Evolutionary conservation across 2,797 vertebrate genomes (phyloP), one percentile per base, ranked within the genome.

Genomic region (Pangasius mekongensis): DNA sequence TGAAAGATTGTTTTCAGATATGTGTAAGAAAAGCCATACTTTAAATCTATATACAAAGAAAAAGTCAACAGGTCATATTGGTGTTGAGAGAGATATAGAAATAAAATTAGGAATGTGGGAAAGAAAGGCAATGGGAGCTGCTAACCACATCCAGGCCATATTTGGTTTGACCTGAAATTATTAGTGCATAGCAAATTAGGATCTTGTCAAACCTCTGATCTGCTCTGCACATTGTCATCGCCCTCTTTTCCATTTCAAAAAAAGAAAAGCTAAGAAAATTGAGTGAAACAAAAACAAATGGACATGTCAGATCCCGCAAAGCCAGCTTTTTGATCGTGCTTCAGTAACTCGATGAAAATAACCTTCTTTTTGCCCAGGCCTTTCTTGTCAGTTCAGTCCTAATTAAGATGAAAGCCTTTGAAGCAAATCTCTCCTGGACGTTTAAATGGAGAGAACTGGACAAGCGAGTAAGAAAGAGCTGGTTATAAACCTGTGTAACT

Each of bases 361-460:
- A 93, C 88, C 83, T 58, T 77, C 86, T 84, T 91, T 94, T 92
- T 92, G 86, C 92, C 87, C 92, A 81, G 89, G 81, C 90, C 89
- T 90, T 94, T 94, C 92, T 94, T 91, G 84, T 92, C 66, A 27
- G 84, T 87, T 81, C 86, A 91, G 86, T 85, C 87, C 94, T 92
- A 95, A 94, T 95, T 94, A 95, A 94, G 93, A 92, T 85, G 2
- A 67, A 93, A 91, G 89, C 85, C 87, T 62, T 85, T 91, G 85
- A 93, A 90, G 91, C 88, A 91, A 91, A 89, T 87, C 85, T 85
- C 87, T 87, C 88, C 87, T 43, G 89, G 93, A 93, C 91, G 89
- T 74, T 86, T 52, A 77, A 22, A 22, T 39, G 90, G 87, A 87
- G 49, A 84, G 69, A 43, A 87, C 30, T 90, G 54, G 76, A 77